Evolutionary conservation across 1,140 invertebrate species (phyloP).

Genomic region (Orius laevigatus): DNA sequence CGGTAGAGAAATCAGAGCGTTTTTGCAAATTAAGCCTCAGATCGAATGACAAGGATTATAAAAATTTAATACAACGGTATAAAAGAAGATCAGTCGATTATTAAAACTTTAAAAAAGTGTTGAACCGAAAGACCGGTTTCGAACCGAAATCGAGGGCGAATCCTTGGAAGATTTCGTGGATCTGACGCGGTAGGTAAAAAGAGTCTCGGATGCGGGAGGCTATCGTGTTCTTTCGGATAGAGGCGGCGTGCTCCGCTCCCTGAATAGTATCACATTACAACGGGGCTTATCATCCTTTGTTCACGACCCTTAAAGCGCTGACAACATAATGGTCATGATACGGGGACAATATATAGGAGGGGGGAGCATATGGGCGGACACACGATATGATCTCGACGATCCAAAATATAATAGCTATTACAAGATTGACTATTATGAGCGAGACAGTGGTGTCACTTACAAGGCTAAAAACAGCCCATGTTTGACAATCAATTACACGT

Average conservation of each 20-base stretch:
- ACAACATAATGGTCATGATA: slow-evolving; percentile 12
- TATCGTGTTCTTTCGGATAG: too few species aligned
- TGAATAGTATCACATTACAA: slow-evolving; percentile 10
- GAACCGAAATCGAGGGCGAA: slow-evolving; percentile 3
- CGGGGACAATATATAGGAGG: slow-evolving; percentile 6
- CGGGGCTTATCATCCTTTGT: slow-evolving; percentile 11
- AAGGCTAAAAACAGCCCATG: background rate
- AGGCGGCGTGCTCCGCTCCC: background rate
- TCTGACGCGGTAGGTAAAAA: slow-evolving; percentile 2
- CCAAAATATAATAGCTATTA: slow-evolving; percentile 12
- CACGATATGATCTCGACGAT: slow-evolving; percentile 10
- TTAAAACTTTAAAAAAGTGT: too few species aligned
- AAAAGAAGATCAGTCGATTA: too few species aligned
- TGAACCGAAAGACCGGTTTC: slow-evolving; percentile 7
- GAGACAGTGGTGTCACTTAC: slow-evolving; percentile 7
- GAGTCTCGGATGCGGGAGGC: slow-evolving; percentile 1
- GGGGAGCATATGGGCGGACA: slow-evolving; percentile 11
- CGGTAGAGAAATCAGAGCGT: too few species aligned
- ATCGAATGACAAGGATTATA: too few species aligned
- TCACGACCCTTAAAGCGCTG: slow-evolving; percentile 1
- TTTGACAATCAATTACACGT: slow-evolving; percentile 11
- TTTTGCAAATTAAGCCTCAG: too few species aligned
- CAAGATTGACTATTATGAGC: slow-evolving; percentile 7
- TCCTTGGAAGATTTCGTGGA: slow-evolving; percentile 2
- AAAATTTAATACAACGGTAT: too few species aligned